Base-by-base conservation (phyloP, 2,888 invertebrate genomes). In the Sarcophaga rosellei region DNA sequence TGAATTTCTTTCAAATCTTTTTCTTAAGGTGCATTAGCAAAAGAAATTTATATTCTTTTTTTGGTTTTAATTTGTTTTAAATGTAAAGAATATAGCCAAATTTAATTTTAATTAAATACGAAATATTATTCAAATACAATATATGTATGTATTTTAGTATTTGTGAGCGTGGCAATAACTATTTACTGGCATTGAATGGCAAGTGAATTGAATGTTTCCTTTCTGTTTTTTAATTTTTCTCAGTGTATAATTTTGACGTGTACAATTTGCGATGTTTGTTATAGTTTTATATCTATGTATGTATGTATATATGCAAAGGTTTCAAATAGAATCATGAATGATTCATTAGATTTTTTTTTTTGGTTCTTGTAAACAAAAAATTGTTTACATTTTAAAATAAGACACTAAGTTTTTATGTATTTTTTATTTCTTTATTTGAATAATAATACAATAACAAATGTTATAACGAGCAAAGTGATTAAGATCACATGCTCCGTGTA, bases 311-410 rank as follows among this genome's bases (percentile, higher is more conserved):
- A 35, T 59, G 20, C 23, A 62, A 74, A 21, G 45, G 10, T 70
- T 74, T 68, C 35, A n/a, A 57, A n/a, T 59, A 23, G 23, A 23
- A 23, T 44, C 35, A 68, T 69, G 15, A 47, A 73, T 86, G 86
- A 86, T 5, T 86, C 86, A 86, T 80, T 72, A 73, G 72, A 83
- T 86, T 59, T 66, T 57, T 85, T 15, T 12, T 15, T 23, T 65
- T 68, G 10, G 35, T 35, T 35, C 2, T 47, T 62, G 61, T 63
- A 25, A 81, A 70, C 23, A 77, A 59, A 47, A 20, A 74, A 45
- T 66, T 53, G 65, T 63, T 72, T 73, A 59, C 66, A 57, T 57
- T 69, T 79, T 57, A 3, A 65, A 12, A 35, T 23, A 59, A 74
- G 25, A 35, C 35, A 10, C 35, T 35, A 35, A 35, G 35, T 35